Conservation (phyloP, 2,888 invertebrate genomes). For the Drosophila anomalipes region DNA sequence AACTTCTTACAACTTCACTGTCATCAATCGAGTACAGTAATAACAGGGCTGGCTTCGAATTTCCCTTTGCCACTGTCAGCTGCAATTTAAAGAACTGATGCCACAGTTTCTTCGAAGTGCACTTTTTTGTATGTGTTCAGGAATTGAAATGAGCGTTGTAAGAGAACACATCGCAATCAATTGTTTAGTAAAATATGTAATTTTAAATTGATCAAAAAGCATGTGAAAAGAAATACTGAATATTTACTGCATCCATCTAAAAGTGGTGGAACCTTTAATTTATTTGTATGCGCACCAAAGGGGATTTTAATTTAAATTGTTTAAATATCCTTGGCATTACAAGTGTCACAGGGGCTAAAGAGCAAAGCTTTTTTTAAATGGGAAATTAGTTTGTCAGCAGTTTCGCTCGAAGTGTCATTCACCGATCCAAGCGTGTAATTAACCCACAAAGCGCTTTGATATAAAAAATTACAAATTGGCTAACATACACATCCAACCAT, state of each 20-base stretch:
- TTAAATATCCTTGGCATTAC: background rate
- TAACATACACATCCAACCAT: too few relatives aligned
- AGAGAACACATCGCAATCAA: background rate
- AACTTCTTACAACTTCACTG: conserved; percentile 4
- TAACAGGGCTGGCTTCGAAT: conserved; percentile 40
- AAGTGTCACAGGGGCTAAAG: background rate
- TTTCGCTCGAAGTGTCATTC: background rate
- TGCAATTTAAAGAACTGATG: conserved; percentile 49
- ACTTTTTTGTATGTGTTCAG: background rate
- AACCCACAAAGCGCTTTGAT: background rate
- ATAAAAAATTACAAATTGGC: too few relatives aligned
- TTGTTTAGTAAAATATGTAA: background rate
- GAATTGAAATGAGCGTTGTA: background rate
- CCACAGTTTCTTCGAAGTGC: conserved; percentile 24
- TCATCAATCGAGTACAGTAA: conserved; percentile 38
- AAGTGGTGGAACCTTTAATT: background rate
- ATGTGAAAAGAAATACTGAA: background rate
- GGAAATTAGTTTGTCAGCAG: background rate
- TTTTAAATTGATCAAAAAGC: background rate
- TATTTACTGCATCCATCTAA: background rate
- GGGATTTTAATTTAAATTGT: background rate
- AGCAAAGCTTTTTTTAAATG: background rate
- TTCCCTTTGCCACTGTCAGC: conserved; percentile 39
- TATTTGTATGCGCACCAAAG: too few relatives aligned
- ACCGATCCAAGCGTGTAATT: background rate